Evolutionary conservation across 2,888 invertebrate species (phyloP), one percentile per base, ranked within the genome.

Genomic region (Chydorus sphaericus): DNA sequence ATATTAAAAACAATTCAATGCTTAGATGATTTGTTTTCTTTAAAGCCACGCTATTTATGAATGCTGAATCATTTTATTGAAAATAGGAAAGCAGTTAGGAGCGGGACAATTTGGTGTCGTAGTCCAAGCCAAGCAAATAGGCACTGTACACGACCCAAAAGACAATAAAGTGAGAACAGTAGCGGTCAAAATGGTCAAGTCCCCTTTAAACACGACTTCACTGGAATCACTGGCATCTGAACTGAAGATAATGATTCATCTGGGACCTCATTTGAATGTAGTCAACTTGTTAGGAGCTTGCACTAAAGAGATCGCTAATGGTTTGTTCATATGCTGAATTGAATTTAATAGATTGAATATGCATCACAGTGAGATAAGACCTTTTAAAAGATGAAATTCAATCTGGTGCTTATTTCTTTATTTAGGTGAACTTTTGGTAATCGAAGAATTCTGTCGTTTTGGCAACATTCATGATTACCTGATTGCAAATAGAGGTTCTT

Each of bases 81-180:
- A n/a, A n/a, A n/a, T 67, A 87, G 91, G 89, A 4, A 86, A 84
- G 67, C 85, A 88, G 66, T 72, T 96, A 38, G 94, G 96, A 5
- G 85, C 89, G 29, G 96, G 96, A 28, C 94, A 93, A 8, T 96
- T 94, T 68, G 96, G 94, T 18, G 84, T 92, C 3, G 94, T 96
- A 0, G 80, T 91, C 68, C 91, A 90, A 73, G 84, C 83, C 1
- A n/a, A n/a, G n/a, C n/a, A n/a, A n/a, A n/a, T n/a, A n/a, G 77
- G 79, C 64, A 92, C 92, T 0, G 76, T 81, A 55, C 88, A 87
- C 2, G 85, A 94, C 48, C 70, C 80, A 16, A 79, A 81, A 44
- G 81, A 80, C 1, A 66, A 66, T 33, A 65, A 63, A 54, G 86
- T 87, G 66, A 77, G 80, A 37, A 75, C 76, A 4, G 94, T 94